Percentiles rank a stretch among this genome's conserved stretches.
These are phyloP conservation scores for Choloepus hoffmanni DNA, from an alignment of 2,113 vertebrate species.

Conservation along the genomic window DNA sequence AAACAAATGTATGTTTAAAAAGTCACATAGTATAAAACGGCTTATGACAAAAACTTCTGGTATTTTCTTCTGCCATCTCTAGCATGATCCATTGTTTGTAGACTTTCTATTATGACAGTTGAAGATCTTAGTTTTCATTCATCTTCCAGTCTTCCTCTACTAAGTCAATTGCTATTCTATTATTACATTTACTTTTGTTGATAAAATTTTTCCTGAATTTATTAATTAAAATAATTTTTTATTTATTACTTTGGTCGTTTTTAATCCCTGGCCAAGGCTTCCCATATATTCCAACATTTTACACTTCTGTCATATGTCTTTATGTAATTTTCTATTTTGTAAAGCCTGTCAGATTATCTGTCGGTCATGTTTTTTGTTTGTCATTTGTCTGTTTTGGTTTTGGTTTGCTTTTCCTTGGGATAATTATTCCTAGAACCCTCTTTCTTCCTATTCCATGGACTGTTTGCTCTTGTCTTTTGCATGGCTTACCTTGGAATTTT, in stretches of 20 bases:
- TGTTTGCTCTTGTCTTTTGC: not conserved
- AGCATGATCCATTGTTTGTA: not conserved
- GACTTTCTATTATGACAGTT: not conserved
- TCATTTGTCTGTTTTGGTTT: not conserved
- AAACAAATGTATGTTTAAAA: not conserved
- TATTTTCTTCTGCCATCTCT: not conserved
- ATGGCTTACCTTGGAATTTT: not conserved
- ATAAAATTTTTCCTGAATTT: not conserved
- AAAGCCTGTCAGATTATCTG: conserved; percentile 17
- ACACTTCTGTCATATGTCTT: not conserved
- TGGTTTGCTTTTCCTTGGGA: not conserved
- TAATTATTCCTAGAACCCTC: not conserved
- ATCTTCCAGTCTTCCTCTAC: not conserved
- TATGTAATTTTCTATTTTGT: not conserved
- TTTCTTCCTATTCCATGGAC: not conserved
- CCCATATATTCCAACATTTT: not conserved
- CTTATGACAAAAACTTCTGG: not conserved
- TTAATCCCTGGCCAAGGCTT: not conserved
- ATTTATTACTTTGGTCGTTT: not conserved
- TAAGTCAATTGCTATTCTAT: not conserved
- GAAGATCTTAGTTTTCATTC: not conserved
- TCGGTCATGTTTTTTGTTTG: not conserved
- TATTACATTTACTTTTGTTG: not conserved
- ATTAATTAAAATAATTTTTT: conserved; percentile 6
- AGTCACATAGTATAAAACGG: not conserved